phyloP scores from a whole-genome alignment of 2,113 vertebrate genomes.

The Lamprotornis superbus region DNA sequence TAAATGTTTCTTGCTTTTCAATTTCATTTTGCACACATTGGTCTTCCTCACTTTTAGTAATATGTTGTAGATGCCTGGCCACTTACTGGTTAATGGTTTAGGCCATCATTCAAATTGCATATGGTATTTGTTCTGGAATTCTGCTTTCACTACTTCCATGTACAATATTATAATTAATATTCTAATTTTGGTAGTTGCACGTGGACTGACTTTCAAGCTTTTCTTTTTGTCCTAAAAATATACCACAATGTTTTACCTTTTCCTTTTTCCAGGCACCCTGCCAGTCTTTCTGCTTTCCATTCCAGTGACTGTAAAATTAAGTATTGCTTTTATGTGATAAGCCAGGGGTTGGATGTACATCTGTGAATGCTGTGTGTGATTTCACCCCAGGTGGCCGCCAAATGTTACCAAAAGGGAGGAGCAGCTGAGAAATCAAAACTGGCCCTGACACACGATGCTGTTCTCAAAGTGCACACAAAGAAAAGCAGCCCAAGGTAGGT shows the following conservation, averaged over 20 bases:
- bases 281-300: neutral
- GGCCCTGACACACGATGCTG: conserved; percentile 76
- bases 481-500: conserved; percentile 75
- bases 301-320: neutral
- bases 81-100: neutral
- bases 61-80: neutral
- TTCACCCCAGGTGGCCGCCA: conserved; percentile 79
- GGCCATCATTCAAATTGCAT: neutral
- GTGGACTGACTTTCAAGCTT: neutral
- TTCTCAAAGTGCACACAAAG: conserved; percentile 76
- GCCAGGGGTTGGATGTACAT: neutral
- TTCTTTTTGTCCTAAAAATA: neutral
- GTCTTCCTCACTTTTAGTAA: neutral
- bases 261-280: neutral
- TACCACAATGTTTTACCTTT: neutral
- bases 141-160: neutral
- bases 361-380: conserved; percentile 5
- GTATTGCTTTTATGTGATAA: neutral
- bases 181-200: neutral
- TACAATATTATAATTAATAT: neutral
- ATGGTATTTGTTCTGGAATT: neutral
- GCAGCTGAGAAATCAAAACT: conserved; percentile 78
- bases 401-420: conserved; percentile 83
- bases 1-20: neutral
- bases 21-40: neutral